A percentile compares a stretch with the other conserved stretches of the same genome.
Evolutionary conservation across 1,140 invertebrate genomes (phyloP).

Genomic region (Trachelipus rathkii): DNA sequence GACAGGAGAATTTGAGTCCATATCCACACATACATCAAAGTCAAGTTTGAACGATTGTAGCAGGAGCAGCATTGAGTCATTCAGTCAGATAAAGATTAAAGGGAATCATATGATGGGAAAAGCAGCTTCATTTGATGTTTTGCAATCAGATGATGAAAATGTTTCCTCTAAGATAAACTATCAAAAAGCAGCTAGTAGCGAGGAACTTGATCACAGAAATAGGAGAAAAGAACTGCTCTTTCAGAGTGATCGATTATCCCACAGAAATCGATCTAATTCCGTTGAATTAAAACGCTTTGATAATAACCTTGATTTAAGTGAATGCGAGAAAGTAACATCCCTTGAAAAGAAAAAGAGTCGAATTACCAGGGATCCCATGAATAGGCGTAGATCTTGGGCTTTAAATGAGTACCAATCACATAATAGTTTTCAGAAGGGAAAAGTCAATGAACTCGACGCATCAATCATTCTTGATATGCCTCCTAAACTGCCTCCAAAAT

Average conservation of each 20-base stretch:
- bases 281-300: not conserved
- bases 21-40: not conserved
- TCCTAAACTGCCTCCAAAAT: not conserved
- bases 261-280: not conserved
- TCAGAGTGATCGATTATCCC: not conserved
- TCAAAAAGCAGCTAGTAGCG: not conserved
- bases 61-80: not conserved
- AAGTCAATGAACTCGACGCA: not conserved
- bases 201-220: not conserved
- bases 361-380: not conserved
- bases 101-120: not conserved
- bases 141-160: not conserved
- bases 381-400: not conserved
- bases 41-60: not conserved
- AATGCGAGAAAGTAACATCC: not conserved
- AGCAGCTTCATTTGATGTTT: conserved; percentile 4
- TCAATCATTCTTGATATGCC: not conserved
- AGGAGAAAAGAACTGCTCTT: not conserved
- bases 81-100: not conserved
- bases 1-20: not conserved
- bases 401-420: not conserved
- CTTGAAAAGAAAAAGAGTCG: not conserved
- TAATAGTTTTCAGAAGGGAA: not conserved
- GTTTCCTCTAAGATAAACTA: not conserved
- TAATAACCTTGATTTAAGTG: conserved; percentile 6